Conservation (phyloP, 2,113 vertebrate genomes). For the Clinocottus analis region DNA sequence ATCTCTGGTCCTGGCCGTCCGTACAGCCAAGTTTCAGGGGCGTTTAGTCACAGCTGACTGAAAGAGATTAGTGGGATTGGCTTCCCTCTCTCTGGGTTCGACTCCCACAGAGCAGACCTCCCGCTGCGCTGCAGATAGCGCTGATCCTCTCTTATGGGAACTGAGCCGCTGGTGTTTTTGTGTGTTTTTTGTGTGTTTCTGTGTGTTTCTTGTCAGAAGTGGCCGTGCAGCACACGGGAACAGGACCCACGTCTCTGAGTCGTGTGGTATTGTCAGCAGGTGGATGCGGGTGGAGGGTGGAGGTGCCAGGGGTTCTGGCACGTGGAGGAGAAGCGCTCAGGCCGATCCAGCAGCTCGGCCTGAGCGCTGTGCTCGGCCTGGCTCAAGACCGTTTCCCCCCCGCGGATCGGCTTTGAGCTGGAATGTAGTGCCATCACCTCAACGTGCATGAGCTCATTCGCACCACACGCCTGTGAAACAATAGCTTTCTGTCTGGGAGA, state of each 20-base stretch:
- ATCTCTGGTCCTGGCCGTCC: no score
- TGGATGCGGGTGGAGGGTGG: not conserved
- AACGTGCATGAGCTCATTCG: slow-evolving; percentile 32
- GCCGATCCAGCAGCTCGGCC: slow-evolving; percentile 45
- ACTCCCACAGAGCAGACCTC: not conserved
- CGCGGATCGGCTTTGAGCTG: slow-evolving; percentile 41
- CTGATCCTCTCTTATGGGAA: slow-evolving; percentile 28
- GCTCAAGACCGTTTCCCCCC: slow-evolving; percentile 9
- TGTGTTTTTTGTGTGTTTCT: slow-evolving; percentile 12
- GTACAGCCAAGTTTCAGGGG: slow-evolving; percentile 30
- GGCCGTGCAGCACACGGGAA: slow-evolving; percentile 7
- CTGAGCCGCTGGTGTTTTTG: slow-evolving; percentile 1
- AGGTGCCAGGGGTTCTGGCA: slow-evolving; percentile 22
- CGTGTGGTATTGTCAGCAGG: slow-evolving; percentile 23
- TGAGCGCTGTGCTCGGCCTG: slow-evolving; percentile 12
- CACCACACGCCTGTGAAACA: slow-evolving; percentile 14
- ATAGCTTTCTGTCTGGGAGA: slow-evolving; percentile 15
- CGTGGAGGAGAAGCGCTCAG: slow-evolving; percentile 28
- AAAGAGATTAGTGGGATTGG: slow-evolving; percentile 46
- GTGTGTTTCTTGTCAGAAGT: not conserved
- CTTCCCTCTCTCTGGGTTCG: slow-evolving; percentile 5
- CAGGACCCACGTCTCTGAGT: slow-evolving; percentile 1
- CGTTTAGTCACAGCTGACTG: slow-evolving; percentile 53
- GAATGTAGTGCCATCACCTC: slow-evolving; percentile 24
- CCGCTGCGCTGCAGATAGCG: slow-evolving; percentile 16